These are phyloP conservation scores for Narcine bancroftii DNA, from an alignment of 2,113 vertebrate species.

Conservation along the genomic window DNA sequence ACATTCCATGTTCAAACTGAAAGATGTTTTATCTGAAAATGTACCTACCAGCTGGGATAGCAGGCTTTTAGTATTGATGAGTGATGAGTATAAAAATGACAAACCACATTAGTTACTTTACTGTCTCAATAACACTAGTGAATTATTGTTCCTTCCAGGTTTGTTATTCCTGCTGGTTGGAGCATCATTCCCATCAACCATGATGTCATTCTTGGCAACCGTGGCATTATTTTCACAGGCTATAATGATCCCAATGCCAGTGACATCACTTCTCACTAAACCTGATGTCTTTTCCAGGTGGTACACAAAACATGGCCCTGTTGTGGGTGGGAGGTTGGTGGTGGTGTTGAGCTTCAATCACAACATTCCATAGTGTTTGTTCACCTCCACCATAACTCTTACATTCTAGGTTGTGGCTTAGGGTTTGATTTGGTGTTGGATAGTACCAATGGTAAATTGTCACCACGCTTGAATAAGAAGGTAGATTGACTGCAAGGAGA, in stretches of 20 bases:
- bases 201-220: neutral
- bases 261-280: neutral
- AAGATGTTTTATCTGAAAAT: too few relatives aligned
- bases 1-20: too few relatives aligned
- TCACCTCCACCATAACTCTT: neutral
- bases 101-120: too few relatives aligned
- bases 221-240: too few relatives aligned
- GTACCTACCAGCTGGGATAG: too few relatives aligned
- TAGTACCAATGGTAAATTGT: neutral
- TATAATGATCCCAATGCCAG: neutral
- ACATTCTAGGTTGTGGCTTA: neutral
- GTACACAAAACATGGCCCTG: neutral
- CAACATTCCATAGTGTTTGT: neutral
- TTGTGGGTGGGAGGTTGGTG: too few relatives aligned
- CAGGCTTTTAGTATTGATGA: too few relatives aligned
- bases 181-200: neutral
- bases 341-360: neutral
- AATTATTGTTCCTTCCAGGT: neutral
- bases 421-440: neutral
- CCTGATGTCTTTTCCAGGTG: neutral
- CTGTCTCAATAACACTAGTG: too few relatives aligned
- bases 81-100: too few relatives aligned
- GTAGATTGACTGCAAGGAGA: neutral
- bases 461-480: neutral
- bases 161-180: neutral